These are phyloP conservation scores for Halyomorpha halys DNA, from an alignment of 1,140 invertebrate genomes.

Conservation along the genomic window DNA sequence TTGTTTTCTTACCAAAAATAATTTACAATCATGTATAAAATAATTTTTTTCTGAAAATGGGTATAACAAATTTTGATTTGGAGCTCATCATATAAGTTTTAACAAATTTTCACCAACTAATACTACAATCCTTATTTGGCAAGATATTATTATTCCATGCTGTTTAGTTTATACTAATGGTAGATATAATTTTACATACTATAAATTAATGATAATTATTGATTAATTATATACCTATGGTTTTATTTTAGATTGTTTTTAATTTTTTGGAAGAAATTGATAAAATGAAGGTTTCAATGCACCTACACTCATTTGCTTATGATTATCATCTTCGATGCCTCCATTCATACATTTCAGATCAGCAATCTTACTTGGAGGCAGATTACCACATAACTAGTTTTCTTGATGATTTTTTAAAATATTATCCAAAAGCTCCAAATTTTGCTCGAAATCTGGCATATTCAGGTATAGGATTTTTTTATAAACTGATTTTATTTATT, in stretches of 20 bases:
- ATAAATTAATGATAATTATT: too few species aligned
- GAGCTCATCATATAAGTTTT: too few species aligned
- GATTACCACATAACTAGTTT: slow-evolving; percentile 68
- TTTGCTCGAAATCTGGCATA: slow-evolving; percentile 68
- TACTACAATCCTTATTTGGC: too few species aligned
- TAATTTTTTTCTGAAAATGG: too few species aligned
- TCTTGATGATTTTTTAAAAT: slow-evolving; percentile 71
- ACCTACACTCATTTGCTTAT: slow-evolving; percentile 80
- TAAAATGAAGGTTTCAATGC: slow-evolving; percentile 60
- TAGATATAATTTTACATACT: too few species aligned
- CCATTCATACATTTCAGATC: slow-evolving; percentile 52
- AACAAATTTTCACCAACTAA: too few species aligned
- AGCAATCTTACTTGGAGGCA: slow-evolving; percentile 48
- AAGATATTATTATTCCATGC: too few species aligned
- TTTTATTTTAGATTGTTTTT: slow-evolving; percentile 45
- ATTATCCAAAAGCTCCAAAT: slow-evolving; percentile 73
- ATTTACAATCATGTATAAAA: too few species aligned
- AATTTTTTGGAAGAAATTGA: slow-evolving; percentile 69
- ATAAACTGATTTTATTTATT: not conserved
- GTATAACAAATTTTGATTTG: too few species aligned
- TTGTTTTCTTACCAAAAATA: too few species aligned
- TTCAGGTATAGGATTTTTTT: slow-evolving; percentile 43
- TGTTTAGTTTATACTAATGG: too few species aligned
- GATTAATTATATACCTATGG: too few species aligned
- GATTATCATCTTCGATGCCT: slow-evolving; percentile 74